Evolutionary conservation across 92 coral and sea anemone species (phyloP), one percentile per base, ranked within the genome.

Genomic region (Porites cylindrica): DNA sequence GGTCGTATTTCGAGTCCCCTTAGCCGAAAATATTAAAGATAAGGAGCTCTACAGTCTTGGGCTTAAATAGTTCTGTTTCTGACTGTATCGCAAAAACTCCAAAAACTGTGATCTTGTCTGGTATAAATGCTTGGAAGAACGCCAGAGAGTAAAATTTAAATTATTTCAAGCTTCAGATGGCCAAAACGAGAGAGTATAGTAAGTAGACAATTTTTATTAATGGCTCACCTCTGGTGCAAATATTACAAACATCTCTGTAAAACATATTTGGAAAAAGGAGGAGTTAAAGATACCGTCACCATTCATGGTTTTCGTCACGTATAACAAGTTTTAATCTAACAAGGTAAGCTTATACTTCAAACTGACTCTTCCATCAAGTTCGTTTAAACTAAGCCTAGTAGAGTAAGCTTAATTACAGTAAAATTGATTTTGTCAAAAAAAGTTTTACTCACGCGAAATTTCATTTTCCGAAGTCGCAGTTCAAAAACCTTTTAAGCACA

Each of bases 291-390:
- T 14, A 66, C 20, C 66, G 52, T 29, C 84, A 61, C 50, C 54
- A 20, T 80, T 18, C 75, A 70, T 69, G 85, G 69, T 16, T 10
- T 82, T 71, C 61, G 61, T 71, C 60, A 82, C 43, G 51, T 56
- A 54, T 8, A 20, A 81, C 23, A 32, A 6, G 58, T 82, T 82
- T 81, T 17, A 26, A 54, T 29, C 6, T n/a, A 82, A 70, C 77
- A 66, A 10, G 61, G 10, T 6, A 8, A 38, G 6, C 47, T 38
- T 38, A 38, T 38, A 18, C 65, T 78, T 43, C 18, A 64, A 77
- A 29, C 12, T 50, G 59, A 16, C 60, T 12, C 19, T 2, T 74
- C 10, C 63, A 50, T 51, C 54, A 81, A 17, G 26, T 47, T 52
- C 51, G 14, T 19, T 47, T 6, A 79, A 79, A 66, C 75, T 54